Conservation (phyloP, 2,888 invertebrate genomes). For the Gymnocheta viridis region DNA sequence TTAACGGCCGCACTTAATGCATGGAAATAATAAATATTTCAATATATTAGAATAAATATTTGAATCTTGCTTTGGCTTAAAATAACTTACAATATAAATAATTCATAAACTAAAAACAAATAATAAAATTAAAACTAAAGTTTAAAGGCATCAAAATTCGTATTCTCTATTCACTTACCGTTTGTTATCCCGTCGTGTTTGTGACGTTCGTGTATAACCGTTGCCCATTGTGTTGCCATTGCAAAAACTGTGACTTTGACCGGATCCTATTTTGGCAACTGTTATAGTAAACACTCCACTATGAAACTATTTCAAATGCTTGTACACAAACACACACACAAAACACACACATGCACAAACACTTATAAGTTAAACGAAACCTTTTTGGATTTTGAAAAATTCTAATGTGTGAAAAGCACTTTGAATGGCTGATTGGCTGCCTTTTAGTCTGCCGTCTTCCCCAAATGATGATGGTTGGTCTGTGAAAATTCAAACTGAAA, state of each 20-base stretch:
- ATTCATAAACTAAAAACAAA: not conserved
- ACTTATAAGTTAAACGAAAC: not conserved
- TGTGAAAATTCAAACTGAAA: slow-evolving; percentile 51
- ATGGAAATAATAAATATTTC: not conserved
- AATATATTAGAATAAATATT: not conserved
- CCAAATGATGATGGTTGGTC: not conserved
- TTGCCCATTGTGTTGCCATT: slow-evolving; percentile 83
- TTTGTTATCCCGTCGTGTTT: slow-evolving; percentile 83
- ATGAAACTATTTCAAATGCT: slow-evolving; percentile 32
- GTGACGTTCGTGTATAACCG: slow-evolving; percentile 82
- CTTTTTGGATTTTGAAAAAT: not conserved
- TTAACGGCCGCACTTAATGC: slow-evolving; percentile 45
- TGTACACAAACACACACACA: not conserved
- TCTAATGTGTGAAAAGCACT: not conserved
- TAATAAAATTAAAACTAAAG: not conserved
- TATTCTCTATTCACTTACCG: slow-evolving; percentile 81
- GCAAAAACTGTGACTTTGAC: slow-evolving; percentile 83
- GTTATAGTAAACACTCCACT: slow-evolving; percentile 74
- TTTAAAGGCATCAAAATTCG: not conserved
- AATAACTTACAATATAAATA: not conserved
- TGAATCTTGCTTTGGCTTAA: not conserved
- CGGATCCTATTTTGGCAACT: slow-evolving; percentile 84
- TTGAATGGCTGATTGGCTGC: slow-evolving; percentile 34
- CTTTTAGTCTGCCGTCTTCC: slow-evolving; percentile 39
- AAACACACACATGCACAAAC: not conserved